Percentiles rank a stretch among this genome's conserved stretches.
Conservation (phyloP, 1,140 invertebrate species). For the Drosophila pseudoobscura region DNA sequence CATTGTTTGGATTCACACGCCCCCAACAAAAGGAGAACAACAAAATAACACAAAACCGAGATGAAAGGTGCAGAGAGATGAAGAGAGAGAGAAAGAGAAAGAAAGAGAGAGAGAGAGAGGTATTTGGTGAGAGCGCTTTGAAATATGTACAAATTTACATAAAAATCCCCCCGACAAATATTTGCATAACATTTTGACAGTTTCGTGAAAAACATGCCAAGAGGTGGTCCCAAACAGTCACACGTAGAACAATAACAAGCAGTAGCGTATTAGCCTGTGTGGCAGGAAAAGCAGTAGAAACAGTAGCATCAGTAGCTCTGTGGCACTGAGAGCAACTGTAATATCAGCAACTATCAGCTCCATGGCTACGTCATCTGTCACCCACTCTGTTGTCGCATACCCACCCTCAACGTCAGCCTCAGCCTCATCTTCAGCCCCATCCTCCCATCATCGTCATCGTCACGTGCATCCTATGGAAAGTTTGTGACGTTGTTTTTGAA, state of each 20-base stretch:
- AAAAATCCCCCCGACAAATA: constrained; percentile 65
- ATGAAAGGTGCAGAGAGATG: constrained; percentile 25
- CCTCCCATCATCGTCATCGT: constrained; percentile 35
- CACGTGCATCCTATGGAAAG: constrained; percentile 57
- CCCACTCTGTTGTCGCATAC: constrained; percentile 34
- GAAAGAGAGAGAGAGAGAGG: constrained; percentile 28
- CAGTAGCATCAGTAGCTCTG: too few species aligned
- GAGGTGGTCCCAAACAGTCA: constrained; percentile 62
- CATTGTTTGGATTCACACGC: constrained; percentile 79
- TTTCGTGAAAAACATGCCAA: constrained; percentile 75
- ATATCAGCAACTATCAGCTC: constrained; percentile 14
- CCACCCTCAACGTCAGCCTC: background rate
- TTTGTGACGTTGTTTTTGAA: constrained; percentile 49
- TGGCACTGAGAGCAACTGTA: constrained; percentile 1
- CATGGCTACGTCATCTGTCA: constrained; percentile 44
- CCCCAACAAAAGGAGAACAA: constrained; percentile 40
- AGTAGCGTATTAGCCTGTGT: too few species aligned
- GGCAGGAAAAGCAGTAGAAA: constrained; percentile 11
- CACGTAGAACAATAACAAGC: constrained; percentile 20
- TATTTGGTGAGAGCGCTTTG: constrained; percentile 36
- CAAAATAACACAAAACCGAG: constrained; percentile 27
- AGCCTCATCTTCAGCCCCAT: background rate
- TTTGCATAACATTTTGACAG: constrained; percentile 77
- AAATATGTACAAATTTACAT: constrained; percentile 65
- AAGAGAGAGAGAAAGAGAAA: constrained; percentile 31